Evolutionary conservation across 2,797 vertebrate genomes (phyloP).

Genomic region (Sebastes variabilis): DNA sequence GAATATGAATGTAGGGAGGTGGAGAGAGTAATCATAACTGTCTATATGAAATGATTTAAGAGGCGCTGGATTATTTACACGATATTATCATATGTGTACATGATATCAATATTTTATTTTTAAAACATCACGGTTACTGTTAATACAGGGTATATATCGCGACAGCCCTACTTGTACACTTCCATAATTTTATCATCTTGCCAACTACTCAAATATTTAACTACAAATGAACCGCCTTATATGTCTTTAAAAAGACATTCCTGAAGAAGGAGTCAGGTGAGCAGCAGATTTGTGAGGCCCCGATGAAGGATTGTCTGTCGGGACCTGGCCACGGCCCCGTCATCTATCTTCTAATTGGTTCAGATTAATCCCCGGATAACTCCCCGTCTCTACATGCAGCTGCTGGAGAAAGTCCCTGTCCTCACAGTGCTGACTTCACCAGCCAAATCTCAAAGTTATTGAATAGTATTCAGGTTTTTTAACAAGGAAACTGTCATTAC

Average conservation of each 20-base stretch:
- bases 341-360: constrained; percentile 29
- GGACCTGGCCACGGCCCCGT: not conserved
- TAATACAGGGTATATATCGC: too few species aligned
- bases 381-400: not conserved
- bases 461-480: not conserved
- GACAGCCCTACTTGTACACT: not conserved
- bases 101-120: too few species aligned
- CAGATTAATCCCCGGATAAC: constrained; percentile 35
- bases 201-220: not conserved
- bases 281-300: not conserved
- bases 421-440: not conserved
- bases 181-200: not conserved
- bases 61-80: too few species aligned
- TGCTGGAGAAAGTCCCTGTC: not conserved
- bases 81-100: too few species aligned
- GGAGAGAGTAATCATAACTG: too few species aligned
- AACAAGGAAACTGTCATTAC: not conserved
- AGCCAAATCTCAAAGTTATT: not conserved
- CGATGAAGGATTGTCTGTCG: constrained; percentile 7
- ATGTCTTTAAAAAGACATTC: not conserved
- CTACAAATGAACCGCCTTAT: not conserved
- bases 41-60: too few species aligned
- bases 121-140: too few species aligned
- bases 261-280: constrained; percentile 9
- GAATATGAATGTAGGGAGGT: too few species aligned